Percentiles rank a stretch among this genome's conserved stretches.
Evolutionary conservation across 2,113 vertebrate species (phyloP).

Genomic region (Microcebus griseorufus): DNA sequence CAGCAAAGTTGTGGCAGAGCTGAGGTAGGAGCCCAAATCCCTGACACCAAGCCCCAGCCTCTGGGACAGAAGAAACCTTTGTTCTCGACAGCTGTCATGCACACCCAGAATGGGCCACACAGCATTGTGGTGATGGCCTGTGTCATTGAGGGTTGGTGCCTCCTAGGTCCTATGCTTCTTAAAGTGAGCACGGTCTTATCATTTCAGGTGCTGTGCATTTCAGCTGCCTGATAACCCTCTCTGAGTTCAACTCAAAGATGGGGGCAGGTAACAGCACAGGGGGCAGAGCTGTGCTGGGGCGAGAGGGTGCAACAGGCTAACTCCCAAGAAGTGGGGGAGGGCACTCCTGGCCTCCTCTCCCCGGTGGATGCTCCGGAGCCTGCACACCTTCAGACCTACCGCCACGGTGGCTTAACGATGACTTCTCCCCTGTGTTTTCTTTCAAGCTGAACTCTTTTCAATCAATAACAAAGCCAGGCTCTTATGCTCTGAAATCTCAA

Average conservation of each 20-base stretch:
- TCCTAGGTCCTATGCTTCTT: not conserved
- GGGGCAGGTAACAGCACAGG: fast-evolving
- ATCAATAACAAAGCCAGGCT: not conserved
- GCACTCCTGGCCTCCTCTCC: not conserved
- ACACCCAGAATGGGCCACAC: not conserved
- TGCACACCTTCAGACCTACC: not conserved
- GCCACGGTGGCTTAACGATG: fast-evolving
- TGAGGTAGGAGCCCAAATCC: not conserved
- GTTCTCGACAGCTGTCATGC: not conserved
- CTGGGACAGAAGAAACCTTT: not conserved
- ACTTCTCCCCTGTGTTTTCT: not conserved
- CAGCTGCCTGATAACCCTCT: not conserved
- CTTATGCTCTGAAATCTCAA: not conserved
- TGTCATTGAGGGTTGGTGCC: not conserved
- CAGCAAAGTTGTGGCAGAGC: not conserved
- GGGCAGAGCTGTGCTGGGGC: not conserved
- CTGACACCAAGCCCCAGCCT: too few relatives aligned
- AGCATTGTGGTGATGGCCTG: fast-evolving
- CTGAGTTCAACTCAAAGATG: not conserved
- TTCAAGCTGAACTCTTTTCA: not conserved
- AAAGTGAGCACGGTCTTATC: not conserved
- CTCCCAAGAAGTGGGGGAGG: not conserved
- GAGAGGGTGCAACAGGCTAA: not conserved
- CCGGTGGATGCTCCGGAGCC: fast-evolving
- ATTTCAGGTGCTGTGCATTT: not conserved